Conservation (phyloP, 2,797 vertebrate species). For the Arnoldichthys spilopterus region DNA sequence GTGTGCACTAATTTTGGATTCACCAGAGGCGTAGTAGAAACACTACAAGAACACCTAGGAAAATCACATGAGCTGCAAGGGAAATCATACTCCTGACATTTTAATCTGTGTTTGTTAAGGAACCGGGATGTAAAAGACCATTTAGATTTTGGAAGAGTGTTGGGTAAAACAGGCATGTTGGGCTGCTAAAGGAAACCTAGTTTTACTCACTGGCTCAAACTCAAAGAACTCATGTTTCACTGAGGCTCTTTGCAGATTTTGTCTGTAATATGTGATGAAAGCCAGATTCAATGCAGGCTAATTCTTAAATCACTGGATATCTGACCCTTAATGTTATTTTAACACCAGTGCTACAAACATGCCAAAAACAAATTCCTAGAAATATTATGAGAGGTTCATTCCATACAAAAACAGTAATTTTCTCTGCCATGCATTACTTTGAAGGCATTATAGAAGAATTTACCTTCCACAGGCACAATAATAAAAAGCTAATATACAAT, state of each 20-base stretch:
- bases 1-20: not conserved
- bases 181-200: not conserved
- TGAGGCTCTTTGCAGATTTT: not conserved
- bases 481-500: no score
- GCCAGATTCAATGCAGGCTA: not conserved
- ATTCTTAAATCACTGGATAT: not conserved
- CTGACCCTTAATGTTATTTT: not conserved
- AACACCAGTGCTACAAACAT: not conserved
- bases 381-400: not conserved
- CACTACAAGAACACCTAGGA: not conserved
- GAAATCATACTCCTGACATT: not conserved
- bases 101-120: not conserved
- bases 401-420: not conserved
- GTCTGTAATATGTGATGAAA: not conserved
- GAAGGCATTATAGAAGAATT: not conserved
- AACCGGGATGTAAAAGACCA: not conserved
- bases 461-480: not conserved
- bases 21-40: not conserved
- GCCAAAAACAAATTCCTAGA: not conserved
- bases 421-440: not conserved
- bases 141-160: not conserved
- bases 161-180: not conserved
- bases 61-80: not conserved
- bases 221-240: not conserved
- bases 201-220: conserved; percentile 13